Evolutionary conservation across 2,888 invertebrate species (phyloP), one percentile per base, ranked within the genome.

Genomic region (Camponotus fellah): DNA sequence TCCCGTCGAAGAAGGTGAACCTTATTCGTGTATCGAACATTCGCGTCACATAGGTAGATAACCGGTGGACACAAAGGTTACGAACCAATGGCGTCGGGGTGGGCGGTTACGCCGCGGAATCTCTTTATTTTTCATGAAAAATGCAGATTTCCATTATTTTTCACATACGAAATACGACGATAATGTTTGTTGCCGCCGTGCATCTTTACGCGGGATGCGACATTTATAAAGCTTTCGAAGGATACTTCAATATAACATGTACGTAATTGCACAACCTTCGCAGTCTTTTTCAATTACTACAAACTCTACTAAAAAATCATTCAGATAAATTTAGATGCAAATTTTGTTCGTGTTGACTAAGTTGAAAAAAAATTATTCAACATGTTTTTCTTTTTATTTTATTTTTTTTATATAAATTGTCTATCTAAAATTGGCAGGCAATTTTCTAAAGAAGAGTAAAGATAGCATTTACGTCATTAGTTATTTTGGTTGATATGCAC

Each of bases 21-120:
- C 91, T 90, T 90, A 90, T 90, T 90, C 90, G 90, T 85, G 90
- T 90, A 90, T 90, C 88, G 90, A 90, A 90, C 90, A 90, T 90
- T 90, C 88, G 88, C 86, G 82, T 87, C 90, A 90, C 91, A 86
- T 88, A 80, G 84, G 34, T 81, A 84, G 86, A 81, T 84, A 85
- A 74, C 74, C 83, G 68, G 64, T 82, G 90, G 88, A 88, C 86
- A 86, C 88, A 83, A 90, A 91, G 85, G 87, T 90, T 90, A 91
- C 91, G 91, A 86, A 85, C 89, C 90, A 90, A 90, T 90, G 87
- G 90, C 91, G 88, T 77, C 84, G 60, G 79, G 84, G 88, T 90
- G 89, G 90, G 90, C 90, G 90, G 88, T 84, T 87, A 87, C 88
- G 83, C 34, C 68, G 81, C 64, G 81, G 60, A 71, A 69, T 34